Percentiles rank a stretch among this genome's conserved stretches.
These are phyloP conservation scores for Pyrrhosoma nymphula DNA, from an alignment of 2,888 invertebrate genomes.

Conservation along the genomic window DNA sequence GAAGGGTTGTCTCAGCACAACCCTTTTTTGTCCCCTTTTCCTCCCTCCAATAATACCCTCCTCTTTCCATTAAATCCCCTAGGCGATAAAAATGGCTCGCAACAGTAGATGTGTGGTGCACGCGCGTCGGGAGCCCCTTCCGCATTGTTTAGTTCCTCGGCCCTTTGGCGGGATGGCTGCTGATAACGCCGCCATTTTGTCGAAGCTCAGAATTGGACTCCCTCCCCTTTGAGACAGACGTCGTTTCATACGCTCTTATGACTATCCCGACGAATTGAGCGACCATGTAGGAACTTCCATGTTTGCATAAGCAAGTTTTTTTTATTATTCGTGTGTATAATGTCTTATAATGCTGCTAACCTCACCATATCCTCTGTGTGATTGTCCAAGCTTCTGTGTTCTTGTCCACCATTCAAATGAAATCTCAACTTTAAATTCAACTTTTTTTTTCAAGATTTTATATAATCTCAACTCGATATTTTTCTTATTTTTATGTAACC, in stretches of 20 bases:
- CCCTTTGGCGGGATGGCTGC: not conserved
- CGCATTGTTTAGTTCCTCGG: not conserved
- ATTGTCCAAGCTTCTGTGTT: too few species aligned
- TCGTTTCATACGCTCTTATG: not conserved
- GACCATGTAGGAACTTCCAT: not conserved
- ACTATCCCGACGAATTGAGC: not conserved
- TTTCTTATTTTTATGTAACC: too few species aligned
- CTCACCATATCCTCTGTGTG: too few species aligned
- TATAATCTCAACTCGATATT: too few species aligned
- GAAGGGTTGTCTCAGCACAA: not conserved
- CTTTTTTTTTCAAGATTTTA: too few species aligned
- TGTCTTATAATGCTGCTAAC: too few species aligned
- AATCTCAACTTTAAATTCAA: too few species aligned
- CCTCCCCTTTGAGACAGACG: not conserved
- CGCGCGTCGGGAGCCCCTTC: not conserved
- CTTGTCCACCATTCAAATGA: too few species aligned
- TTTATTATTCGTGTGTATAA: too few species aligned
- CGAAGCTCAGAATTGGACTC: not conserved
- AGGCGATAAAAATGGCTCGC: constrained; percentile 12
- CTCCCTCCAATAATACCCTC: constrained; percentile 8
- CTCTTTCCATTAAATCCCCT: not conserved
- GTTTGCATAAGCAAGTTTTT: too few species aligned
- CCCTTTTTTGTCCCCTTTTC: not conserved
- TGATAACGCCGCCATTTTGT: not conserved
- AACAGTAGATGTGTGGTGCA: not conserved